Conservation (phyloP, 2,113 vertebrate genomes). For the Grallaria varia region DNA sequence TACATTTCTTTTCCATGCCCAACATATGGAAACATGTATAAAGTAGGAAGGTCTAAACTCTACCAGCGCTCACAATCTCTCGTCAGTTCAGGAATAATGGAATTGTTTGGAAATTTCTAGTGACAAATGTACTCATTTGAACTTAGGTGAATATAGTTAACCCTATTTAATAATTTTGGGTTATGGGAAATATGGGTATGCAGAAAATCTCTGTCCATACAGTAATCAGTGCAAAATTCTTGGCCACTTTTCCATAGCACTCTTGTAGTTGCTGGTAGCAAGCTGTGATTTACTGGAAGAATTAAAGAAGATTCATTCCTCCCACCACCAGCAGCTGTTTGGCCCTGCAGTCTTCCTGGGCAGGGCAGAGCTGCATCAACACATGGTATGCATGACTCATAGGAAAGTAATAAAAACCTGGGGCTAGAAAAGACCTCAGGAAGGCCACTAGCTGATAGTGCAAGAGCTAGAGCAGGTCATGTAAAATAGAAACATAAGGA, state of each 20-base stretch:
- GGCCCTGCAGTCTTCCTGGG: neutral
- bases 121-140: neutral
- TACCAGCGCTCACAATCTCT: neutral
- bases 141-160: neutral
- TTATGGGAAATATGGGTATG: neutral
- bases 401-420: conserved; percentile 6
- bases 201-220: neutral
- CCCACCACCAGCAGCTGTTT: conserved; percentile 23
- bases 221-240: neutral
- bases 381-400: conserved; percentile 11
- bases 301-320: conserved; percentile 7
- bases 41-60: neutral
- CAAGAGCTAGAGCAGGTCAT: neutral
- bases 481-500: neutral
- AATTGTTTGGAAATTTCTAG: neutral
- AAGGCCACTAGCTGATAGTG: neutral
- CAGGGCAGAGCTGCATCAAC: neutral
- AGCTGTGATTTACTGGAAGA: neutral
- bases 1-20: neutral
- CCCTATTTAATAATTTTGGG: neutral
- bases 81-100: neutral
- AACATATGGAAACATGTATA: neutral
- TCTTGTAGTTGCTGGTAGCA: neutral
- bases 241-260: neutral
- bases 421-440: neutral